Evolutionary conservation across 2,113 vertebrate species (phyloP).

Genomic region (Rana temporaria): DNA sequence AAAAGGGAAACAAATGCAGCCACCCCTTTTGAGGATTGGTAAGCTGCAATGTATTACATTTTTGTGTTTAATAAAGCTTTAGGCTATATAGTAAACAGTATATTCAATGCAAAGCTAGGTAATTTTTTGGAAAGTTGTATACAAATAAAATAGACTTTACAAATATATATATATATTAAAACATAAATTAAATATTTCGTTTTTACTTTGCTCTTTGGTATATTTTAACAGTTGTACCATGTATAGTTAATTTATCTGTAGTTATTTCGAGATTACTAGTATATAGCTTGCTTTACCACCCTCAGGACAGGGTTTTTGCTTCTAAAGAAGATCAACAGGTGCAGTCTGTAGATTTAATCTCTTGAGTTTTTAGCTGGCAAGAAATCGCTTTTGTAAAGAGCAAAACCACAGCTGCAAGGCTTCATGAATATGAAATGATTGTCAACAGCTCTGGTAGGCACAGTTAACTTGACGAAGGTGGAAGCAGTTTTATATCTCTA

Average conservation of each 20-base stretch:
- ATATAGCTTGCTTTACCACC: slow-evolving; percentile 16
- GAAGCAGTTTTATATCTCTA: background rate
- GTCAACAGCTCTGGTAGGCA: slow-evolving; percentile 9
- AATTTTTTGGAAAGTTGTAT: too few species aligned
- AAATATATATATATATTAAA: too few species aligned
- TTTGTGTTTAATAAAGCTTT: too few species aligned
- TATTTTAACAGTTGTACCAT: background rate
- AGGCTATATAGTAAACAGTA: too few species aligned
- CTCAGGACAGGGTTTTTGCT: slow-evolving; percentile 33
- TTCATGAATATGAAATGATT: slow-evolving; percentile 39
- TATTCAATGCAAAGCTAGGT: too few species aligned
- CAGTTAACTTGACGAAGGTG: slow-evolving; percentile 14
- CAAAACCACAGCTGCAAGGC: slow-evolving; percentile 42
- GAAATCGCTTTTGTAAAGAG: slow-evolving; percentile 27
- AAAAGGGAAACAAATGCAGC: too few species aligned
- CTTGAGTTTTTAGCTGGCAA: slow-evolving; percentile 47
- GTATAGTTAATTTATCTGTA: slow-evolving; percentile 4
- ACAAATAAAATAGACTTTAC: too few species aligned
- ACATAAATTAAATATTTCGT: too few species aligned
- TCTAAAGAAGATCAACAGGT: slow-evolving; percentile 37
- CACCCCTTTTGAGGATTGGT: too few species aligned
- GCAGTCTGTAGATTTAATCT: slow-evolving; percentile 51
- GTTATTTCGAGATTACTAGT: background rate
- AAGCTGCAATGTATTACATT: too few species aligned
- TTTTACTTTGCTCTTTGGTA: too few species aligned